phyloP scores from a whole-genome alignment of 2,888 invertebrate genomes.

The Eupithecia tripunctaria region DNA sequence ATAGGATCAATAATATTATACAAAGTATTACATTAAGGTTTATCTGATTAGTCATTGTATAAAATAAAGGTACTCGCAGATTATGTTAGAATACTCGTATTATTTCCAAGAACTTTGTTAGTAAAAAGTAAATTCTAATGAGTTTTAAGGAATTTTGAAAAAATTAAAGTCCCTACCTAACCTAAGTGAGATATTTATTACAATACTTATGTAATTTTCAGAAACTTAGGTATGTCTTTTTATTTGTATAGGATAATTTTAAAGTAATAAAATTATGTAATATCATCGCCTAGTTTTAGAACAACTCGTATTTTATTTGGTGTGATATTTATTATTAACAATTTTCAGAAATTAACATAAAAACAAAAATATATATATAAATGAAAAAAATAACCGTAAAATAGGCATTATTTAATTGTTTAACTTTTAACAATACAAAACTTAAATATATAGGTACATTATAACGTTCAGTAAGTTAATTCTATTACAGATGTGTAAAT shows the following conservation, averaged over 20 bases:
- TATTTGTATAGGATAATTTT: not conserved
- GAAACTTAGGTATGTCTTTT: not conserved
- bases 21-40: no score
- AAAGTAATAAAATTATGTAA: not conserved
- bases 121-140: not conserved
- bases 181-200: not conserved
- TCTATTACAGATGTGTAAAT: not conserved
- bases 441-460: no score
- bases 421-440: no score
- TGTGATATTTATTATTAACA: conserved; percentile 70
- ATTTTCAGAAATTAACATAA: no score
- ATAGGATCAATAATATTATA: no score
- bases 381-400: no score
- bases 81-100: not conserved
- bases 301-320: conserved; percentile 56
- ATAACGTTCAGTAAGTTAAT: not conserved
- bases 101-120: not conserved
- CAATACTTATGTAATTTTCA: not conserved
- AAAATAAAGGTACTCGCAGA: not conserved
- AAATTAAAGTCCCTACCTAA: not conserved
- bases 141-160: not conserved
- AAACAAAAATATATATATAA: no score
- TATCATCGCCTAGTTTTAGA: conserved; percentile 38
- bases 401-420: no score
- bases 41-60: not conserved